A percentile compares a stretch with the other conserved stretches of the same genome.
Evolutionary conservation across 2,113 vertebrate genomes (phyloP).

Genomic region (Syngnathus scovelli): DNA sequence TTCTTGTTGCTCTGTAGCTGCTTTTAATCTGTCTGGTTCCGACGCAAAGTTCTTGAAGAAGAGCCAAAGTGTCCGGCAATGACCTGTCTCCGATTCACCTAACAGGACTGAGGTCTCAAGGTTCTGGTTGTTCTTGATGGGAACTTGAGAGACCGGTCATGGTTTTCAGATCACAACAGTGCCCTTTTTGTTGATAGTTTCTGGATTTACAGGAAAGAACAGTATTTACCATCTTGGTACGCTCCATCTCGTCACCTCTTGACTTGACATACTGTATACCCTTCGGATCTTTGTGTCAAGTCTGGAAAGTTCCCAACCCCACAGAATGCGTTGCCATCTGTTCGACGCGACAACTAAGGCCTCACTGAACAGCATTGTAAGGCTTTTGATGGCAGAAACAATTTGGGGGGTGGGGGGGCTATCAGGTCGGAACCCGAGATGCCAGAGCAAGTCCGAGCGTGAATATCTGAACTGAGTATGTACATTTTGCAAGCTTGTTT

Average conservation of each 20-base stretch:
- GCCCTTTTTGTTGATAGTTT: background rate
- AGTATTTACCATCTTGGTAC: background rate
- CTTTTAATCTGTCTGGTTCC: background rate
- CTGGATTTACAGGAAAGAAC: background rate
- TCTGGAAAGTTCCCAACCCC: background rate
- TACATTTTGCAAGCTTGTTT: constrained; percentile 17
- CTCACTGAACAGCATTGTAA: constrained; percentile 34
- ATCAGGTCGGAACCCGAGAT: constrained; percentile 72
- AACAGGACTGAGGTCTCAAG: too few relatives aligned
- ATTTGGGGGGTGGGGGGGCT: constrained; percentile 45
- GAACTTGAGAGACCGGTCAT: constrained; percentile 43
- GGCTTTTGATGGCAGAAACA: constrained; percentile 61
- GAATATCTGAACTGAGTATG: constrained; percentile 50
- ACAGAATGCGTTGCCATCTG: constrained; percentile 35
- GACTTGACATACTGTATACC: constrained; percentile 24
- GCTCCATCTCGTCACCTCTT: background rate
- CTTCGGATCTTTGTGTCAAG: constrained; percentile 14
- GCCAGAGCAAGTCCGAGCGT: constrained; percentile 49
- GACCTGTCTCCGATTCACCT: background rate
- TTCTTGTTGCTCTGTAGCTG: background rate
- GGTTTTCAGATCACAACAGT: background rate
- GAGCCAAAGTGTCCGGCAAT: background rate
- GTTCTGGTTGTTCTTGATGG: constrained; percentile 49
- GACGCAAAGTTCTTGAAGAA: background rate
- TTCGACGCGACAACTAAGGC: constrained; percentile 45